phyloP scores from a whole-genome alignment of 1,140 invertebrate species.

The Drosophila pandora region DNA sequence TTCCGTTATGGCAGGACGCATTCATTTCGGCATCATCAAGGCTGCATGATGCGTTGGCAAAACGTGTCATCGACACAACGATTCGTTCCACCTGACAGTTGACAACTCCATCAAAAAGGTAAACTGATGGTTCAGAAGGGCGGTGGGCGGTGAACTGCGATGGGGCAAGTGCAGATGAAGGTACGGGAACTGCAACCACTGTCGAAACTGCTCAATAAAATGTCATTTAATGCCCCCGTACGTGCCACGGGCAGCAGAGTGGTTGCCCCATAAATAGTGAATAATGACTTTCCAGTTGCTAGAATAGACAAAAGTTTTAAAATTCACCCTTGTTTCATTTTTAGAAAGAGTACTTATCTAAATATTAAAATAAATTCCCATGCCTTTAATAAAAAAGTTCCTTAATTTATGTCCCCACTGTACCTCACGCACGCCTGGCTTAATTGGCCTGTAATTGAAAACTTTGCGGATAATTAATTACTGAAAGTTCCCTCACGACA shows the following conservation, averaged over 20 bases:
- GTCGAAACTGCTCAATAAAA: constrained; percentile 60
- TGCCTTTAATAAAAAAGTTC: neutral
- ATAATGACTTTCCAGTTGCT: neutral
- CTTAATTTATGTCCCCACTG: constrained; percentile 3
- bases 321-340: neutral
- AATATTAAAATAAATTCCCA: neutral
- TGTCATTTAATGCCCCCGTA: constrained; percentile 43
- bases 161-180: neutral
- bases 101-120: constrained; percentile 48
- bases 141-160: neutral
- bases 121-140: constrained; percentile 23
- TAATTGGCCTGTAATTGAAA: constrained; percentile 79
- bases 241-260: constrained; percentile 25
- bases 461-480: constrained; percentile 79
- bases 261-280: neutral
- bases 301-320: neutral
- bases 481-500: constrained; percentile 71
- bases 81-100: constrained; percentile 40
- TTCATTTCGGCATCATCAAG: constrained; percentile 63
- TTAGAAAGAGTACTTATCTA: neutral
- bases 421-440: constrained; percentile 18
- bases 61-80: constrained; percentile 64
- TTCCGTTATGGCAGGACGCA: constrained; percentile 66
- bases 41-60: constrained; percentile 72
- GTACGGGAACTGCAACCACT: constrained; percentile 6